These are phyloP conservation scores for Pteropus alecto DNA, from an alignment of 2,113 vertebrate species.

Conservation along the genomic window DNA sequence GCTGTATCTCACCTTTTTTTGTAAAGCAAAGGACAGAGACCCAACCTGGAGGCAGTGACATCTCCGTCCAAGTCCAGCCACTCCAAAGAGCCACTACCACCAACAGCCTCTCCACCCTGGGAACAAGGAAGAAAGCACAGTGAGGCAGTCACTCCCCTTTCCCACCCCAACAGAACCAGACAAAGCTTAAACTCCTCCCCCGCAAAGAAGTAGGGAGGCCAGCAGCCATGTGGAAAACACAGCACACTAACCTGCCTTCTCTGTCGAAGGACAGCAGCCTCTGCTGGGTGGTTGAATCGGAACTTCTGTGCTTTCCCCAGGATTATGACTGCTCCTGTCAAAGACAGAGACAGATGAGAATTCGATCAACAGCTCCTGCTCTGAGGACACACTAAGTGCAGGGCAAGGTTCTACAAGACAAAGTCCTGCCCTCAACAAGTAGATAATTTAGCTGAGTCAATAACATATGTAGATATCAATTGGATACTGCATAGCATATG, in stretches of 20 bases:
- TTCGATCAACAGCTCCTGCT: not conserved
- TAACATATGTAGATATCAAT: not conserved
- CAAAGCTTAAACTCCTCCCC: not conserved
- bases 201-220: not conserved
- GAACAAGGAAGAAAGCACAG: not conserved
- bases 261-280: constrained; percentile 92
- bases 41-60: constrained; percentile 53
- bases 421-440: not conserved
- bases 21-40: constrained; percentile 70
- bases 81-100: constrained; percentile 81
- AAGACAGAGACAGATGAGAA: not conserved
- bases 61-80: constrained; percentile 84
- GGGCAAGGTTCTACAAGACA: not conserved
- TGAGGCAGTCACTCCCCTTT: not conserved
- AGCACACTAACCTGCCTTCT: constrained; percentile 87
- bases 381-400: not conserved
- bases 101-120: constrained; percentile 83
- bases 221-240: not conserved
- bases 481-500: not conserved
- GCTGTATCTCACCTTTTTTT: constrained; percentile 74
- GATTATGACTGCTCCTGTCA: constrained; percentile 90
- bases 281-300: constrained; percentile 96
- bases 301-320: constrained; percentile 93
- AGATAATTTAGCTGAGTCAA: not conserved
- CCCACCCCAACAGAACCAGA: no score